Conservation (phyloP, 2,888 invertebrate species). For the Apomyelois bistriatella region DNA sequence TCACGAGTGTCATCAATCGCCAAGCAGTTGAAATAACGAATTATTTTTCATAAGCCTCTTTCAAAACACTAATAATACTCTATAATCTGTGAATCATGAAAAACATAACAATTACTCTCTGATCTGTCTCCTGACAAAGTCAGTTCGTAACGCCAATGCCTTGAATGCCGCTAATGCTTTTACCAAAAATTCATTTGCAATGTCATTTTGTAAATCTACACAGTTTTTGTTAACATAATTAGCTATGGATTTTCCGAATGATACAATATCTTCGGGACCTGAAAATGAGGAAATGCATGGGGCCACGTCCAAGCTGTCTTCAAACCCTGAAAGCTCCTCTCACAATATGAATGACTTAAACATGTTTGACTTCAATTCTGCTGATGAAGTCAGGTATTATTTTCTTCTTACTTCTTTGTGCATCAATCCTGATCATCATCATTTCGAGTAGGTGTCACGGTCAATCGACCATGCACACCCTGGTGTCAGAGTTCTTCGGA, state of each 20-base stretch:
- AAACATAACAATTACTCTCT: too few relatives aligned
- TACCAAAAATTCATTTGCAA: not conserved
- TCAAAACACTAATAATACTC: too few relatives aligned
- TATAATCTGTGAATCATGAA: too few relatives aligned
- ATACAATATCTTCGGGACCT: not conserved
- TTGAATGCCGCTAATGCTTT: too few relatives aligned
- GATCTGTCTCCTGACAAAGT: too few relatives aligned
- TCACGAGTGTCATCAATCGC: too few relatives aligned
- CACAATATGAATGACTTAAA: conserved; percentile 3
- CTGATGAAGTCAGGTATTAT: conserved; percentile 18
- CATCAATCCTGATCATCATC: not conserved
- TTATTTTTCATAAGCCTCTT: too few relatives aligned
- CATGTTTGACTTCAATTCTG: conserved; percentile 16
- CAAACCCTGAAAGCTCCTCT: not conserved
- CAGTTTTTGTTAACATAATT: not conserved
- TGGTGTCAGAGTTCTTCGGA: too few relatives aligned
- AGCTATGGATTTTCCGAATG: not conserved
- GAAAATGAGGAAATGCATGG: not conserved
- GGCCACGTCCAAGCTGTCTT: not conserved
- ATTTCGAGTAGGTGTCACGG: too few relatives aligned
- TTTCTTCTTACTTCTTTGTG: not conserved
- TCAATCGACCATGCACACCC: too few relatives aligned
- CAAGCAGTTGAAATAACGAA: too few relatives aligned
- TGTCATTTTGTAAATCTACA: not conserved
- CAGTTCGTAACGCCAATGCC: too few relatives aligned